These are phyloP conservation scores for Halocaridina rubra DNA, from an alignment of 2,888 invertebrate species.

Conservation along the genomic window DNA sequence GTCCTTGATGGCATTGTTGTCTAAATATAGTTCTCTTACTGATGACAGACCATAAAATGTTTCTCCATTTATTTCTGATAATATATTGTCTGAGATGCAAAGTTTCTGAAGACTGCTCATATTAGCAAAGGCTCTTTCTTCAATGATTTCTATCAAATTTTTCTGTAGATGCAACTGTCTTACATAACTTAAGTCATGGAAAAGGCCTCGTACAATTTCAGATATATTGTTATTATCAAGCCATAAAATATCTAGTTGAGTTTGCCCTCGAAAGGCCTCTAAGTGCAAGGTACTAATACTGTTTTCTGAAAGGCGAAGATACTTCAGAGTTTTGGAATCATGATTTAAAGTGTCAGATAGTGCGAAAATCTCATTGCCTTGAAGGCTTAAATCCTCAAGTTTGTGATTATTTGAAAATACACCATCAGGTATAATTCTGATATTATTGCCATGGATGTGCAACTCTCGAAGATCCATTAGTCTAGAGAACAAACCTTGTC, in stretches of 20 bases:
- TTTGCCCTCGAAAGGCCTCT: slow-evolving; percentile 71
- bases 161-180: slow-evolving; percentile 88
- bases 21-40: slow-evolving; percentile 83
- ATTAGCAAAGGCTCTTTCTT: slow-evolving; percentile 66
- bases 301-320: slow-evolving; percentile 53
- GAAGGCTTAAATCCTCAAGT: slow-evolving; percentile 50
- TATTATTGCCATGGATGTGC: slow-evolving; percentile 52
- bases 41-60: slow-evolving; percentile 74
- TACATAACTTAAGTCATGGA: slow-evolving; percentile 80
- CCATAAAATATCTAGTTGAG: slow-evolving; percentile 82
- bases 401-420: slow-evolving; percentile 44
- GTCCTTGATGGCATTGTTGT: slow-evolving; percentile 81
- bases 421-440: slow-evolving; percentile 54
- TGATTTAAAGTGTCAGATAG: slow-evolving; percentile 49
- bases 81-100: slow-evolving; percentile 53
- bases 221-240: slow-evolving; percentile 87
- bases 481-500: slow-evolving; percentile 35
- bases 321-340: slow-evolving; percentile 30
- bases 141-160: slow-evolving; percentile 82
- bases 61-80: slow-evolving; percentile 27
- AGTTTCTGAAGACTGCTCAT: slow-evolving; percentile 69
- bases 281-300: slow-evolving; percentile 40
- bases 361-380: slow-evolving; percentile 47
- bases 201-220: slow-evolving; percentile 81
- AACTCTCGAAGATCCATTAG: slow-evolving; percentile 41